Conservation (phyloP, 2,797 vertebrate genomes). For the Amblyopsis hoosieri region DNA sequence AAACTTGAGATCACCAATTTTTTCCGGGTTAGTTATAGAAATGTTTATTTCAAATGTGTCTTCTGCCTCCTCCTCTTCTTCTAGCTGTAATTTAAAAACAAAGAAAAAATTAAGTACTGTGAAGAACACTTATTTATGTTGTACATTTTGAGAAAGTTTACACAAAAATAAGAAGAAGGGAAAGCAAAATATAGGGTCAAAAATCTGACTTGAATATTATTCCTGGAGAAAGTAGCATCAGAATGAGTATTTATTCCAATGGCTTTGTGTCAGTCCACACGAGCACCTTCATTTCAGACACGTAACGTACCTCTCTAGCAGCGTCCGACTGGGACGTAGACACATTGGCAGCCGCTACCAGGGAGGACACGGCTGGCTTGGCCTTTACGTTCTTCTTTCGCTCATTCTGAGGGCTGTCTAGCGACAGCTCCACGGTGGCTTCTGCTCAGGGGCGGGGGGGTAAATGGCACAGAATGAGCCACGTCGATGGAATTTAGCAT, state of each 20-base stretch:
- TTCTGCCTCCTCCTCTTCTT: slow-evolving; percentile 86
- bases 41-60: slow-evolving; percentile 91
- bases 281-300: background rate
- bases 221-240: too few relatives aligned
- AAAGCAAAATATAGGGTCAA: too few relatives aligned
- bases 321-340: slow-evolving; percentile 74
- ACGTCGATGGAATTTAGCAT: too few relatives aligned
- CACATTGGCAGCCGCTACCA: slow-evolving; percentile 67
- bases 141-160: too few relatives aligned
- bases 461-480: background rate
- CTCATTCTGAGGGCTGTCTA: slow-evolving; percentile 85
- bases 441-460: slow-evolving; percentile 70
- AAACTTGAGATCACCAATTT: slow-evolving; percentile 85
- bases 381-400: slow-evolving; percentile 79
- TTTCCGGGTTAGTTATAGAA: slow-evolving; percentile 93
- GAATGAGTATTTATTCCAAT: background rate
- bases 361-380: slow-evolving; percentile 70
- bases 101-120: background rate
- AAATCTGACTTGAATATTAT: too few relatives aligned
- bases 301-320: slow-evolving; percentile 89
- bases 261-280: slow-evolving; percentile 3
- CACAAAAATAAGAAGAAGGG: too few relatives aligned
- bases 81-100: slow-evolving; percentile 74
- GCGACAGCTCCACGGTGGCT: slow-evolving; percentile 93
- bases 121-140: too few relatives aligned